phyloP scores from a whole-genome alignment of 64 coral and sea anemone species.

The Porites australiensis region DNA sequence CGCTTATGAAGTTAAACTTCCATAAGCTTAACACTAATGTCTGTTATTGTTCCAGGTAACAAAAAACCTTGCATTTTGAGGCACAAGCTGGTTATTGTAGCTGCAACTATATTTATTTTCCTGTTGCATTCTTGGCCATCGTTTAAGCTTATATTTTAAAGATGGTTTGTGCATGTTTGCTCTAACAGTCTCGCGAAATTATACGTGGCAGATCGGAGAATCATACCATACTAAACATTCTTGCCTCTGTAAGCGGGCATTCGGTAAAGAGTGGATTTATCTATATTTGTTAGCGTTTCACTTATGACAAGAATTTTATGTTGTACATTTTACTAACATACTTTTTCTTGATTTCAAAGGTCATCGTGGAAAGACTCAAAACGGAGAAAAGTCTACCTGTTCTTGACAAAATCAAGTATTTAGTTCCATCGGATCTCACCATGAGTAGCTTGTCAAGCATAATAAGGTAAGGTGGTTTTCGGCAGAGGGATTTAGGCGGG shows the following conservation, averaged over 20 bases:
- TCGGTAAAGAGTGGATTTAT: too few species aligned
- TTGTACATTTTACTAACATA: background rate
- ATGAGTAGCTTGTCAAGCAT: slow-evolving; percentile 99
- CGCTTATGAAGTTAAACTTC: too few species aligned
- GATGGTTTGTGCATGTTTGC: too few species aligned
- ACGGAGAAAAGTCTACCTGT: slow-evolving; percentile 95
- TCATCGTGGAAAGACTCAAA: slow-evolving; percentile 93
- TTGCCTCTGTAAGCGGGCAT: too few species aligned
- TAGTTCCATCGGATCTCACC: slow-evolving; percentile 95
- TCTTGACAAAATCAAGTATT: slow-evolving; percentile 98
- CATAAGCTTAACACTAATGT: background rate
- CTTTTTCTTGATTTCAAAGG: slow-evolving; percentile 39
- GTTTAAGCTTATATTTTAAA: background rate
- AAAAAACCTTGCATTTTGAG: too few species aligned
- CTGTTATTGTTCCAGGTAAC: background rate
- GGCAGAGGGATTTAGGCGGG: background rate
- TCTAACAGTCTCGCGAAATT: too few species aligned
- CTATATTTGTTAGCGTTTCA: background rate
- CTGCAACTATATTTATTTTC: background rate
- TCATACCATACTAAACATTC: too few species aligned
- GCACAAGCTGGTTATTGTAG: background rate
- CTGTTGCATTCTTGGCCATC: too few species aligned
- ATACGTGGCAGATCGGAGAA: too few species aligned
- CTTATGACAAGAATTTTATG: background rate
- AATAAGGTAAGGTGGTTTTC: slow-evolving; percentile 61